Conservation (phyloP, 2,797 vertebrate genomes). For the Tinamus major region DNA sequence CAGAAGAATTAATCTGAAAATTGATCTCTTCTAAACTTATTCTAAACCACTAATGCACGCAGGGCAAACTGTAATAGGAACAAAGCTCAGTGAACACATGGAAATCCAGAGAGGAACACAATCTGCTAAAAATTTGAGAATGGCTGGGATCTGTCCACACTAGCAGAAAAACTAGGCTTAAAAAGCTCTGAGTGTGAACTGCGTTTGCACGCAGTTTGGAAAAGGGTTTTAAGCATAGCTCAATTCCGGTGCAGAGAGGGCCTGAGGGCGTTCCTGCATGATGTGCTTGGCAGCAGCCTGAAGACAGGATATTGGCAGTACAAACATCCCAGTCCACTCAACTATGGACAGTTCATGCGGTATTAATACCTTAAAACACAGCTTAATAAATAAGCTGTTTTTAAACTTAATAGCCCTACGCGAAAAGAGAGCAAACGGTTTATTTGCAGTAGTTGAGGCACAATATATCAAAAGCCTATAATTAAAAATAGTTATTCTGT, state of each 20-base stretch:
- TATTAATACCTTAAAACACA: neutral
- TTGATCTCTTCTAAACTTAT: neutral
- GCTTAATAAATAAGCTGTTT: neutral
- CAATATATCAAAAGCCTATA: neutral
- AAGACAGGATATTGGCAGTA: neutral
- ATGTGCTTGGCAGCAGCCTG: neutral
- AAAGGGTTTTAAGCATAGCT: neutral
- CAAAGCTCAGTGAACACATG: neutral
- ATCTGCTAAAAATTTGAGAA: neutral
- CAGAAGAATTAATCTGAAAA: neutral
- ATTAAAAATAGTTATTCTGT: neutral
- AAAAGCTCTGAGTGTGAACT: neutral
- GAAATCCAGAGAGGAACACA: neutral
- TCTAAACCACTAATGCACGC: neutral
- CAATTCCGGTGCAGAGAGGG: neutral
- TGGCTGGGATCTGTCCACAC: neutral
- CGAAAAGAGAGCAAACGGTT: neutral
- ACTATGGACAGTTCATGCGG: neutral
- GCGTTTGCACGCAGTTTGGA: neutral
- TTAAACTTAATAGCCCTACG: neutral
- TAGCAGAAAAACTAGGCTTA: neutral
- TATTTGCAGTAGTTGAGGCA: neutral
- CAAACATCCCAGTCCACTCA: neutral
- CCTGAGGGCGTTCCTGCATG: neutral
- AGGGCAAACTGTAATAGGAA: neutral